Base-by-base conservation (phyloP, 2,797 vertebrate genomes). In the Pipistrellus nathusii region DNA sequence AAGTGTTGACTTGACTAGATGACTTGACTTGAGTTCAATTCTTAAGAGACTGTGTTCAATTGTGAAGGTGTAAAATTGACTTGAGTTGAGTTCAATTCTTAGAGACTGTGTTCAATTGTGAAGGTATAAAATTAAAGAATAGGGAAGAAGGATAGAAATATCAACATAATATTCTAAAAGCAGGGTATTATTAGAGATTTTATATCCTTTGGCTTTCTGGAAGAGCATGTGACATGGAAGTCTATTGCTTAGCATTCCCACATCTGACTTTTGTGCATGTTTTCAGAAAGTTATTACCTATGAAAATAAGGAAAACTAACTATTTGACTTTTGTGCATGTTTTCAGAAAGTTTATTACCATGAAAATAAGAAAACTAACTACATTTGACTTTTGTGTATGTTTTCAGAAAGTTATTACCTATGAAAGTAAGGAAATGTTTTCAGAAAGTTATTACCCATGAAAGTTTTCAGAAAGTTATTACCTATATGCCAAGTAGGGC, bases 391-490 rank as follows among this genome's bases (percentile, higher is more conserved):
- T 44, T 44, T 44, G 44, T 44, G 44, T 10, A 44, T 44, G 44
- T 44, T 11, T 44, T 44, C 44, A 44, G 44, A 9, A 44, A 44
- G 44, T 2, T 44, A 2, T 44, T 44, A 44, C 8, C 44, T 44
- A 44, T 44, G 44, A 44, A 44, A 44, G 44, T 38, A 38, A 38
- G 38, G 38, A 38, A 38, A 48, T 32, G 35, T 73, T 69, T 91
- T 78, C 51, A 89, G 44, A 48, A 87, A 91, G 59, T 68, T 48
- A 89, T n/a, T 73, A 89, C 30, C n/a, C 57, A 73, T 76, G 30
- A 71, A 94, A 93, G 30, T 41, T 41, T 89, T 78, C 51, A 89
- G 44, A 48, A 87, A 91, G 53, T 68, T 48, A 89, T n/a, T 73
- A 91, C 30, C n/a, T 64, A 73, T 76, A 41, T 41, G 6, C 38